Base-by-base conservation (phyloP, 2,888 invertebrate genomes). In the Blastobasis lacticolella region DNA sequence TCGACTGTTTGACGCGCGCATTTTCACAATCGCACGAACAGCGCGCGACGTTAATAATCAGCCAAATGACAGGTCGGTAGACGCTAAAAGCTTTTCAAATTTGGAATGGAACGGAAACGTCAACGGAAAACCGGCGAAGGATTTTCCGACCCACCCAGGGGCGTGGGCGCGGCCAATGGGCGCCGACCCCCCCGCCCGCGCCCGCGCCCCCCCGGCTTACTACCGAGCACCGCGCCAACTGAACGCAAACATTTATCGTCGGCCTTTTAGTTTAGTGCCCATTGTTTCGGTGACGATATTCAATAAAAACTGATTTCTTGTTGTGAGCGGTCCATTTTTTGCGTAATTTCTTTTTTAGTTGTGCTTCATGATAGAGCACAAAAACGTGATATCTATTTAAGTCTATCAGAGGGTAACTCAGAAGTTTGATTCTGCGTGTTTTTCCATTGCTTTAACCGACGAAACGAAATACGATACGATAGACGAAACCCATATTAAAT, bases 21-120 rank as follows among this genome's bases (percentile, higher is more conserved):
- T 70, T 50, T 67, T 71, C 66, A 66, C 67, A 68, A 68, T 63
- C 63, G 63, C 61, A 67, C 68, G 73, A 64, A 63, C 71, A 44
- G 49, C 49, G 43, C 41, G 45, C 63, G 66, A 64, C 64, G 63
- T 57, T 58, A 65, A 66, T 73, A 75, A 78, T 76, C 68, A 77
- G 64, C 61, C 68, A 66, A 67, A 67, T 75, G 81, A 83, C 79
- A 79, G 69, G 66, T 59, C 23, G 71, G 67, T 73, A 77, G 78
- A 79, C 74, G 80, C 73, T 86, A 85, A 87, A 86, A 87, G 86
- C 83, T 84, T 87, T 85, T 79, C 71, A 73, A 74, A 78, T 71
- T 71, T 69, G 67, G 66, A 73, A 66, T 59, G 67, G 23, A 23
- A 23, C 23, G 23, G 23, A 23, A 23, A 23, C 59, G 62, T 64